Evolutionary conservation across 2,888 invertebrate genomes (phyloP).

Genomic region (Hypena proboscidalis): DNA sequence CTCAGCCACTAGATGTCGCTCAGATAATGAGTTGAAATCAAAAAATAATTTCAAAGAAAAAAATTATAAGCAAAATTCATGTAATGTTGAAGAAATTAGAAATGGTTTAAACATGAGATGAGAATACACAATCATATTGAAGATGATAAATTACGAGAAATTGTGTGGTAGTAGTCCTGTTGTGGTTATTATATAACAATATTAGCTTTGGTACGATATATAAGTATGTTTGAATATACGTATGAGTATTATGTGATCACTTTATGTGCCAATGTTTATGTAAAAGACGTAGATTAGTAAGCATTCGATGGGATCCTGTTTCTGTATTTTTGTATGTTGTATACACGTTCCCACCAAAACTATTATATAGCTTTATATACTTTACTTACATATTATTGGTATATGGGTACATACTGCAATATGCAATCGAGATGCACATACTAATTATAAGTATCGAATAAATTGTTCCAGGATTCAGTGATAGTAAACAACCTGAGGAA

Average conservation of each 20-base stretch:
- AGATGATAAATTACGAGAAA: too few species aligned
- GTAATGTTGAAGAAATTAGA: too few species aligned
- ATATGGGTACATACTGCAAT: slow-evolving; percentile 13
- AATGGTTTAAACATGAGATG: too few species aligned
- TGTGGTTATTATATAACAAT: slow-evolving; percentile 46
- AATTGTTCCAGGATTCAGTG: too few species aligned
- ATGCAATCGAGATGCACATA: neutral
- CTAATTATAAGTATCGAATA: too few species aligned
- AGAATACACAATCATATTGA: too few species aligned
- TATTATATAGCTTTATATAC: slow-evolving; percentile 26
- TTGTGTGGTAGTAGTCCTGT: too few species aligned
- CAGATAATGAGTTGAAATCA: too few species aligned
- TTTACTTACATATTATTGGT: slow-evolving; percentile 1
- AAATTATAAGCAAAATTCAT: too few species aligned
- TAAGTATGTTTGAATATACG: slow-evolving; percentile 54
- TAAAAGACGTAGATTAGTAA: slow-evolving; percentile 67
- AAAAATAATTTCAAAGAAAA: too few species aligned
- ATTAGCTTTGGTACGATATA: slow-evolving; percentile 62
- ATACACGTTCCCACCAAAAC: slow-evolving; percentile 30
- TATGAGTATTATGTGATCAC: slow-evolving; percentile 77
- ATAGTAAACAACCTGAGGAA: too few species aligned
- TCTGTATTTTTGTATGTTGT: slow-evolving; percentile 41
- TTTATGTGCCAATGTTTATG: slow-evolving; percentile 78
- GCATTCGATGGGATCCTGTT: slow-evolving; percentile 55
- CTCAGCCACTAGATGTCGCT: too few species aligned